Base-by-base conservation (phyloP, 2,113 vertebrate genomes). In the Phaethon lepturus region DNA sequence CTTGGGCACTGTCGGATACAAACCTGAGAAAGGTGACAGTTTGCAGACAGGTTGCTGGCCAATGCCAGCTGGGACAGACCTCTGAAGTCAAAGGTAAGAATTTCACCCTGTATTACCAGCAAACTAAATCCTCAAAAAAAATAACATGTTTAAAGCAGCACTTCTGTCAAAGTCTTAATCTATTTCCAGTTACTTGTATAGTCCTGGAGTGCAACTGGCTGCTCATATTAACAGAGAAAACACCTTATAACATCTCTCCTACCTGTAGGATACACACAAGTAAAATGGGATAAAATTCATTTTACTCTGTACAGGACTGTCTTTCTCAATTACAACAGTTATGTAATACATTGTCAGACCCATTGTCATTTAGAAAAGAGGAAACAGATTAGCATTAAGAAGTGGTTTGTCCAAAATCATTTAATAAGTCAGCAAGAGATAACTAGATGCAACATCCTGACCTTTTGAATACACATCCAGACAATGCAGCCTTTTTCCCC, bases 371-470 rank as follows among this genome's bases (percentile, higher is more conserved):
- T 62, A 49, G 44, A 88, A 86, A 96, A 72, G 33, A 86, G 86
- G 78, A 92, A 93, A 68, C 29, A 44, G 58, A 56, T 92, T 79
- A 20, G 45, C 58, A 79, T 72, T 66, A 86, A 81, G 49, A 80
- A 66, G 58, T 79, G 44, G 29, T 49, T 93, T 95, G 85, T 92
- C 91, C 78, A 86, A 75, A 95, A 20, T 86, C 25, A 86, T 76
- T 88, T 82, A 64, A 56, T 90, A 83, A 73, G 88, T 86, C 63
- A 59, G n/a, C 45, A 62, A 79, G 59, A 92, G 88, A 76, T 58
- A 95, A 88, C 33, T 19, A 83, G 91, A 92, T 87, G 87, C 28
- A 94, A 88, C 68, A 94, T 62, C 68, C 75, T 77, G 79, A 92
- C 31, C 33, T 69, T 79, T 19, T 92, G 45, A 95, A 82, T 29